phyloP scores from a whole-genome alignment of 2,113 vertebrate species.

The Castor canadensis region DNA sequence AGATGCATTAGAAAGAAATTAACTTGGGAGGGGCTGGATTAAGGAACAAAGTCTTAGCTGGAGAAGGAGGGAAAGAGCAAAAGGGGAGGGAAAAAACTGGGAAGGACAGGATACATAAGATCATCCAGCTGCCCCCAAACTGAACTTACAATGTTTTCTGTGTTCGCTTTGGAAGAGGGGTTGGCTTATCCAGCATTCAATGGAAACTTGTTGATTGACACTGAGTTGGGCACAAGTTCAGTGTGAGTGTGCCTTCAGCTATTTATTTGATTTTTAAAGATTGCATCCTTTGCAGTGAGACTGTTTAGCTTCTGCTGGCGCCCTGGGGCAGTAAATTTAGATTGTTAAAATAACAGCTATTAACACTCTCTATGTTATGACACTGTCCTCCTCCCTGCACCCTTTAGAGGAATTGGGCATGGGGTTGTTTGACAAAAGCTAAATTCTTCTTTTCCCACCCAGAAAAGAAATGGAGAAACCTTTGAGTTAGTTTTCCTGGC shows the following conservation, averaged over 20 bases:
- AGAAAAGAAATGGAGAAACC: background rate
- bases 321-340: conserved; percentile 55
- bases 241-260: conserved; percentile 65
- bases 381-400: conserved; percentile 41
- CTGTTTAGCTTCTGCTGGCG: conserved; percentile 68
- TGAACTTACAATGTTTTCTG: conserved; percentile 75
- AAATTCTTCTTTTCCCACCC: conserved; percentile 17
- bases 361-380: conserved; percentile 67
- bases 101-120: conserved; percentile 53
- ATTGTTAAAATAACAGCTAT: conserved; percentile 71
- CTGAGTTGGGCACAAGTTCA: conserved; percentile 66
- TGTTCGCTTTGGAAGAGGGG: conserved; percentile 63
- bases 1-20: conserved; percentile 62
- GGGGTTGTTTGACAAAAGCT: conserved; percentile 53
- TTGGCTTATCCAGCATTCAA: conserved; percentile 66
- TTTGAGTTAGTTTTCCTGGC: conserved; percentile 14
- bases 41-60: conserved; percentile 34
- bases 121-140: conserved; percentile 68
- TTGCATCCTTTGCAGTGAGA: conserved; percentile 71
- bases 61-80: conserved; percentile 55
- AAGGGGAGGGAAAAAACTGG: background rate
- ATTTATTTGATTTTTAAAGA: conserved; percentile 70
- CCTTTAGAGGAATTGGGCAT: conserved; percentile 31
- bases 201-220: conserved; percentile 77
- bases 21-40: conserved; percentile 40